A percentile compares a stretch with the other conserved stretches of the same genome.
These are phyloP conservation scores for Natrix natrix DNA, from an alignment of 2,797 vertebrate genomes.

Conservation along the genomic window DNA sequence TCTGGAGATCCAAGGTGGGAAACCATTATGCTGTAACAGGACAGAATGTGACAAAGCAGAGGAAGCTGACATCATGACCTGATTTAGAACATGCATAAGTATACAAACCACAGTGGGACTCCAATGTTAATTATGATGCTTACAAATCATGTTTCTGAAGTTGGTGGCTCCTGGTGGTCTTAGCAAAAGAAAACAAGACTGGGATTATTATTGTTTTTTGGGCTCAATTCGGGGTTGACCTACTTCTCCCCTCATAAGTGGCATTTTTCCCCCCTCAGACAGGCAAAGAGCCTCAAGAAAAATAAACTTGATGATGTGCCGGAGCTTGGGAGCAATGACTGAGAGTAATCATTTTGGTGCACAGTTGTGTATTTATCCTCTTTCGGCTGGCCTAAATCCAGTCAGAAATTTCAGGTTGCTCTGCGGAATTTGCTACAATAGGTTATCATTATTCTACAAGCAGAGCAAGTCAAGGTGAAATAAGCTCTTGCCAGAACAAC, in stretches of 20 bases:
- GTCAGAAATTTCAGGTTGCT: slow-evolving; percentile 30
- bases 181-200: slow-evolving; percentile 54
- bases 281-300: slow-evolving; percentile 35
- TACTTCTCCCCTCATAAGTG: slow-evolving; percentile 39
- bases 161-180: slow-evolving; percentile 31
- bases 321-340: slow-evolving; percentile 40
- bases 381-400: background rate
- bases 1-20: background rate
- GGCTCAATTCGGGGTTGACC: slow-evolving; percentile 48
- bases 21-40: background rate
- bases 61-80: background rate
- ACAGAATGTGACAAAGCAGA: background rate
- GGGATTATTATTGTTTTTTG: slow-evolving; percentile 26
- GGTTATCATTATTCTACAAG: slow-evolving; percentile 28
- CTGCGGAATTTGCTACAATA: background rate
- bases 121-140: slow-evolving; percentile 3
- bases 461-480: slow-evolving; percentile 23
- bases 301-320: slow-evolving; percentile 33
- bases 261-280: slow-evolving; percentile 47
- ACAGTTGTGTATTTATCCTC: slow-evolving; percentile 11
- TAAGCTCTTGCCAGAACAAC: slow-evolving; percentile 18
- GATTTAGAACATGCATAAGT: background rate
- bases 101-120: slow-evolving; percentile 39
- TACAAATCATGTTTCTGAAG: slow-evolving; percentile 36
- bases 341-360: background rate